phyloP scores from a whole-genome alignment of 2,797 vertebrate genomes.

The Tangara arthus region DNA sequence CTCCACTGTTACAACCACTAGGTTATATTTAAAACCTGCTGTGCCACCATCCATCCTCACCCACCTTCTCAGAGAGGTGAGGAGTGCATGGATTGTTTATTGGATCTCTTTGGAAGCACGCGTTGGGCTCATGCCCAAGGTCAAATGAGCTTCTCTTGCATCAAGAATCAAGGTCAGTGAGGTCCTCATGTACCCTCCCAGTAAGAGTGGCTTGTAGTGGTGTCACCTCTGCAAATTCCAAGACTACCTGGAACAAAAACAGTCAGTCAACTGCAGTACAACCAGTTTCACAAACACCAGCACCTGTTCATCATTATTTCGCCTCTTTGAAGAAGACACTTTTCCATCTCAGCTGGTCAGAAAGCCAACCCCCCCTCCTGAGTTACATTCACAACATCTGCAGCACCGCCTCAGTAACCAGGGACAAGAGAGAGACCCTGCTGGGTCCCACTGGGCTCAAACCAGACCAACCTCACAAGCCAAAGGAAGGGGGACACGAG shows the following conservation, averaged over 20 bases:
- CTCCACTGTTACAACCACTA: not conserved
- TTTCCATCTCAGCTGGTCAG: not conserved
- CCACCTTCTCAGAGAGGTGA: not conserved
- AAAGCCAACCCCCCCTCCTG: not conserved
- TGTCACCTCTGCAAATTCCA: not conserved
- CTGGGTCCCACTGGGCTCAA: not conserved
- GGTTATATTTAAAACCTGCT: not conserved
- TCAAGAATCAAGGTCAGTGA: not conserved
- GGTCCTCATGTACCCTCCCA: not conserved
- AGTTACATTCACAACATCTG: not conserved
- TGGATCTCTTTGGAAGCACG: not conserved
- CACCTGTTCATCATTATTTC: not conserved
- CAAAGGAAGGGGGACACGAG: not conserved
- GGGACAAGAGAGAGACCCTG: not conserved
- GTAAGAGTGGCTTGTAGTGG: accelerated
- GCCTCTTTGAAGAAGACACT: not conserved
- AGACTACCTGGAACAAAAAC: not conserved
- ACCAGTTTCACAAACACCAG: not conserved
- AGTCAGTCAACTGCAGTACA: not conserved
- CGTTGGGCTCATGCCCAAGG: not conserved
- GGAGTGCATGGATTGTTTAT: not conserved
- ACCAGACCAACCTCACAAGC: not conserved
- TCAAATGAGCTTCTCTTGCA: not conserved
- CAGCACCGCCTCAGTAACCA: not conserved
- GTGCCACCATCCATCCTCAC: not conserved